phyloP scores from a whole-genome alignment of 92 coral and sea anemone species.

The Heteractis magnifica region DNA sequence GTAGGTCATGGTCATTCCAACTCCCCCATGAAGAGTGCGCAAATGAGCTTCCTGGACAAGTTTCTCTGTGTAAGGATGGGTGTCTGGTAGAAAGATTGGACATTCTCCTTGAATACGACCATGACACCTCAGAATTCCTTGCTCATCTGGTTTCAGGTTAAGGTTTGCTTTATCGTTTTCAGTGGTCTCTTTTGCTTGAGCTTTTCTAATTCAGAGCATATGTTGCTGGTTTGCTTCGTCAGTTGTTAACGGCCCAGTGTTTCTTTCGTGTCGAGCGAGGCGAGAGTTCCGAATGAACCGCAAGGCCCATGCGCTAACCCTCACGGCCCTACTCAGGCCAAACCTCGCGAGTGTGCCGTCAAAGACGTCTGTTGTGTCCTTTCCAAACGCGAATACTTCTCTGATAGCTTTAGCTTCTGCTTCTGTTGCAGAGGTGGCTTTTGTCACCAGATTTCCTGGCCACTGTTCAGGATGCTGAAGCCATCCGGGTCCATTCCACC shows the following conservation, averaged over 20 bases:
- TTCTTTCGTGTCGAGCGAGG: neutral
- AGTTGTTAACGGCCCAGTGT: neutral
- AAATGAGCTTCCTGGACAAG: constrained; percentile 4
- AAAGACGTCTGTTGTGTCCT: too few species aligned
- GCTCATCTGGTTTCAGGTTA: neutral
- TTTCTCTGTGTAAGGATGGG: neutral
- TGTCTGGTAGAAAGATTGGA: constrained; percentile 7
- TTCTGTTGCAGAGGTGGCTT: too few species aligned
- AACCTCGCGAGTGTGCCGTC: too few species aligned
- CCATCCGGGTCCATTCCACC: too few species aligned
- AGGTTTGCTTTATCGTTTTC: neutral
- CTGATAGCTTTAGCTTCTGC: too few species aligned
- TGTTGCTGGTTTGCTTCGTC: neutral
- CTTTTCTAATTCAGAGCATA: neutral
- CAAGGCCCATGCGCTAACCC: neutral
- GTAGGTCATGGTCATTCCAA: constrained; percentile 10
- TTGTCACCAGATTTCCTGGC: too few species aligned
- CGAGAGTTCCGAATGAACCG: neutral
- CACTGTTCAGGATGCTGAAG: too few species aligned
- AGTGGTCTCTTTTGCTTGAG: neutral
- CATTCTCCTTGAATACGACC: constrained; percentile 17
- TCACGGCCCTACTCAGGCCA: neutral
- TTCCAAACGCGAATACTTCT: too few species aligned
- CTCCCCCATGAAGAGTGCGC: constrained; percentile 29
- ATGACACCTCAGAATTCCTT: neutral